Percentiles rank a stretch among this genome's conserved stretches.
phyloP scores from a whole-genome alignment of 2,113 vertebrate species.

The Passerina amoena region DNA sequence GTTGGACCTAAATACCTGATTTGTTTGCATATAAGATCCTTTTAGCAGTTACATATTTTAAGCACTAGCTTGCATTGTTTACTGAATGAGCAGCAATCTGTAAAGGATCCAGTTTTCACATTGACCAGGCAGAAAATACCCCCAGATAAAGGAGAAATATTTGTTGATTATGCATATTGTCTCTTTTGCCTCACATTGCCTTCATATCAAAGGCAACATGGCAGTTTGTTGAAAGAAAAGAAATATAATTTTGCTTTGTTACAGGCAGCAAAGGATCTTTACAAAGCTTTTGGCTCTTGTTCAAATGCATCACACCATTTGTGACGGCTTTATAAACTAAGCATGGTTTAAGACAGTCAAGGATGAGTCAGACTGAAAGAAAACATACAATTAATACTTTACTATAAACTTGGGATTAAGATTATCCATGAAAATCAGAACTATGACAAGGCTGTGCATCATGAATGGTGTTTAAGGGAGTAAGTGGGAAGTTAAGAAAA shows the following conservation, averaged over 20 bases:
- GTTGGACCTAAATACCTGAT: not conserved
- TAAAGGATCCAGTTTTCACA: not conserved
- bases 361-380: conserved; percentile 23
- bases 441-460: not conserved
- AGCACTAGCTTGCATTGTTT: not conserved
- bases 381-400: conserved; percentile 20
- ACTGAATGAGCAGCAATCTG: not conserved
- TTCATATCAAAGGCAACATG: not conserved
- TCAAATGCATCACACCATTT: not conserved
- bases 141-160: not conserved
- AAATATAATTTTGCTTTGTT: not conserved
- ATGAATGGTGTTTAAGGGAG: not conserved
- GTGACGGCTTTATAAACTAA: conserved; percentile 27
- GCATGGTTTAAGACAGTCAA: not conserved
- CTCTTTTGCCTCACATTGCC: not conserved
- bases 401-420: not conserved
- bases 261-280: not conserved
- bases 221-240: not conserved
- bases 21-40: not conserved
- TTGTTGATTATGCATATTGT: not conserved
- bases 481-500: conserved; percentile 2
- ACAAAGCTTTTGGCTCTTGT: not conserved
- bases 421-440: conserved; percentile 4
- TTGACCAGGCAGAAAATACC: not conserved
- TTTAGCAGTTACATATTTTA: not conserved